These are phyloP conservation scores for Amphiura filiformis DNA, from an alignment of 35 echinoderm and acorn worm genomes.

Conservation along the genomic window DNA sequence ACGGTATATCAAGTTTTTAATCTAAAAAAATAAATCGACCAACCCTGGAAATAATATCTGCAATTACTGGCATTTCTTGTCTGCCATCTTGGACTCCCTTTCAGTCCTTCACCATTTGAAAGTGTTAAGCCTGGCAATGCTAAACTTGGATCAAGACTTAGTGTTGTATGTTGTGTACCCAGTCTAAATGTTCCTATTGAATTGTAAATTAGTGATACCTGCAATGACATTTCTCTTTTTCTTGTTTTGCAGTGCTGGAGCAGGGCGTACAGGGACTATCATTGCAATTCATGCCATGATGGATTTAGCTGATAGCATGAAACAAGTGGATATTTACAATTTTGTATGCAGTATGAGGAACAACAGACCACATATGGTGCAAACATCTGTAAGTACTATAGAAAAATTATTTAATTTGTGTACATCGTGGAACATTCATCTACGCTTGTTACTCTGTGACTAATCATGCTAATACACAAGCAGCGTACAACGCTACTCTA, in stretches of 20 bases:
- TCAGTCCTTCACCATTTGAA: not conserved
- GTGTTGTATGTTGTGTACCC: not conserved
- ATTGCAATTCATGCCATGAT: slow-evolving; percentile 10
- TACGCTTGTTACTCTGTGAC: too few species aligned
- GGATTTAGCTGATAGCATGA: not conserved
- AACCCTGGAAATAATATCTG: not conserved
- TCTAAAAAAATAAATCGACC: not conserved
- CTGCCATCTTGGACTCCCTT: not conserved
- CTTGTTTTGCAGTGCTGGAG: slow-evolving; percentile 8
- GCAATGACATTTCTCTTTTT: not conserved
- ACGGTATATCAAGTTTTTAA: too few species aligned
- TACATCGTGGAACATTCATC: too few species aligned
- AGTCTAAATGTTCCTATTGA: not conserved
- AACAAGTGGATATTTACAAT: slow-evolving; percentile 2
- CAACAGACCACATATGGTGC: not conserved
- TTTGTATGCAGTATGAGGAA: slow-evolving; percentile 8
- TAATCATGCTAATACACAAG: too few species aligned
- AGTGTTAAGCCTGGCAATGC: not conserved
- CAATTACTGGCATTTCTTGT: not conserved
- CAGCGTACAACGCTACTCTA: too few species aligned
- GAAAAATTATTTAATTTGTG: not conserved
- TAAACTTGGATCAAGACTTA: not conserved
- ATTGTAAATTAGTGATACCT: too few species aligned
- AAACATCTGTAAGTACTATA: slow-evolving; percentile 17
- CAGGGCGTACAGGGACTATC: slow-evolving; percentile 2